Conservation (phyloP, 2,113 vertebrate species). For the Rhizomys pruinosus region DNA sequence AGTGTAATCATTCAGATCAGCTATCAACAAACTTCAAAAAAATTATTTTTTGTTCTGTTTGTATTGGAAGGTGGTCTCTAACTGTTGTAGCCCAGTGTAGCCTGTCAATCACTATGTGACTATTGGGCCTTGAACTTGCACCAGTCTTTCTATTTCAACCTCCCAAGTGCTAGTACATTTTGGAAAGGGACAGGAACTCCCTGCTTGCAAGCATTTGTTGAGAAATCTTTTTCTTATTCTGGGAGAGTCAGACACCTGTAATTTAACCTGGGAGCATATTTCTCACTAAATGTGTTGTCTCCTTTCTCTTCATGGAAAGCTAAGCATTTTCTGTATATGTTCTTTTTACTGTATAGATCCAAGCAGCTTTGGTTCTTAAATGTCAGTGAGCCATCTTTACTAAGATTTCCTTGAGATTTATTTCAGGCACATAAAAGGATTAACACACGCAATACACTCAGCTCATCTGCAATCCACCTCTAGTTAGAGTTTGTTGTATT, state of each 20-base stretch:
- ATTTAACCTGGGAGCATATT: background rate
- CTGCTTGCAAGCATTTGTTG: too few relatives aligned
- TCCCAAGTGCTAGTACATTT: background rate
- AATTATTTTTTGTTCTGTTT: background rate
- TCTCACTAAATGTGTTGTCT: background rate
- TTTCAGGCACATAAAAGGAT: background rate
- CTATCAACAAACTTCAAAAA: background rate
- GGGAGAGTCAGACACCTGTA: background rate
- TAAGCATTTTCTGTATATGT: background rate
- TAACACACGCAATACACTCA: background rate
- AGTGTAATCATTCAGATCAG: background rate
- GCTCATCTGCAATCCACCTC: background rate
- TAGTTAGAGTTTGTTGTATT: background rate
- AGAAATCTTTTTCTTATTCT: background rate
- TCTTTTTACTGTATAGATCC: background rate
- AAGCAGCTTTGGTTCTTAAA: conserved; percentile 34
- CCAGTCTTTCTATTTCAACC: background rate
- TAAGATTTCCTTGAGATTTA: background rate
- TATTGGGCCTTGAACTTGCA: background rate
- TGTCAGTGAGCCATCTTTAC: background rate
- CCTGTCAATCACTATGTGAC: too few relatives aligned
- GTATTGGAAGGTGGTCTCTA: background rate
- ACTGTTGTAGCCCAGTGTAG: background rate
- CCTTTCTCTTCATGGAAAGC: background rate
- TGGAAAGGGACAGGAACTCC: too few relatives aligned